Percentiles rank a stretch among this genome's conserved stretches.
These are phyloP conservation scores for Xenus cinereus DNA, from an alignment of 2,113 vertebrate genomes.

Conservation along the genomic window DNA sequence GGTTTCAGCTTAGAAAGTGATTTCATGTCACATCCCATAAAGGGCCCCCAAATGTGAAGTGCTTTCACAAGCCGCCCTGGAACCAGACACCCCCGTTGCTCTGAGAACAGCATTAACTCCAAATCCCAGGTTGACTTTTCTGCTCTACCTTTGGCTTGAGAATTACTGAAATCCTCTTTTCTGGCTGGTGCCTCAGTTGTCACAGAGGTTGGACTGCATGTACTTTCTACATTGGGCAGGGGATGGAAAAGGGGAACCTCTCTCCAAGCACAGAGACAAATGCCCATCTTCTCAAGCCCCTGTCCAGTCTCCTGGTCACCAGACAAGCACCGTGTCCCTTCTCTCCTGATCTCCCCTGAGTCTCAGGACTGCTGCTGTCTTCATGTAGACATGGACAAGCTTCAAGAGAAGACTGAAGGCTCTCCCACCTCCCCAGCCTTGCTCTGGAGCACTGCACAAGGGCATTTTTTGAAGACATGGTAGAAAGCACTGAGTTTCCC, in stretches of 20 bases:
- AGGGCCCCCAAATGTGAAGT: not conserved
- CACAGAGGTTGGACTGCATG: not conserved
- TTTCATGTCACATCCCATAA: not conserved
- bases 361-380: not conserved
- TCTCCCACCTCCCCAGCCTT: not conserved
- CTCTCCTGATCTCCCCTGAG: not conserved
- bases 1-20: not conserved
- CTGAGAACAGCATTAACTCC: not conserved
- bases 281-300: not conserved
- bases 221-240: not conserved
- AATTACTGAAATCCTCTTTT: not conserved
- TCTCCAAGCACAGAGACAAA: not conserved
- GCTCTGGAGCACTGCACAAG: rapidly evolving
- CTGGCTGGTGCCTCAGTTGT: not conserved
- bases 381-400: not conserved
- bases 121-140: not conserved
- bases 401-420: not conserved
- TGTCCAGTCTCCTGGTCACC: not conserved
- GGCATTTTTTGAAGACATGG: not conserved
- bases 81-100: not conserved
- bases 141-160: not conserved
- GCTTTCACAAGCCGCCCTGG: not conserved
- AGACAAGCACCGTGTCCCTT: not conserved
- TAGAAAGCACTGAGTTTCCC: not conserved
- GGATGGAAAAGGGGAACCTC: not conserved